Evolutionary conservation across 2,888 invertebrate species (phyloP).

Genomic region (Drosophila mercatorum): DNA sequence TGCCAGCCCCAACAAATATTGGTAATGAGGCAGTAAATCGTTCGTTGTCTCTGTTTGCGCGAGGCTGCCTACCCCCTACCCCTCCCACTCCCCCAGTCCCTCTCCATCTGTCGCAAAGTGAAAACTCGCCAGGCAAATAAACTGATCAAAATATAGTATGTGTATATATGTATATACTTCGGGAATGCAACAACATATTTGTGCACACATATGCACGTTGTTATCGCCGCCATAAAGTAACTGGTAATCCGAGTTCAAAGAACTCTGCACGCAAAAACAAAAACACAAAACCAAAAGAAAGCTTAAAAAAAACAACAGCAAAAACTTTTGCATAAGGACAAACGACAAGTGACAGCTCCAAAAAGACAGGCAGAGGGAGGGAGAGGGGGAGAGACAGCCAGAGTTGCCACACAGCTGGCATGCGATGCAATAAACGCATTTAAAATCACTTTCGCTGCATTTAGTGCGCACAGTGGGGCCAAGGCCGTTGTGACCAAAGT

Average conservation of each 20-base stretch:
- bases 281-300: constrained; percentile 40
- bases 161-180: constrained; percentile 4
- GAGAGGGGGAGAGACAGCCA: neutral
- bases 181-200: constrained; percentile 5
- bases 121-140: constrained; percentile 37
- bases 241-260: constrained; percentile 68
- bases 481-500: neutral
- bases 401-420: constrained; percentile 35
- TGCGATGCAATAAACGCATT: constrained; percentile 56
- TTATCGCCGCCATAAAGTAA: constrained; percentile 65
- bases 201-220: constrained; percentile 6
- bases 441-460: constrained; percentile 58
- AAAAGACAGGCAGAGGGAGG: neutral
- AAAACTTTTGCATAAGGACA: constrained; percentile 58
- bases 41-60: constrained; percentile 35
- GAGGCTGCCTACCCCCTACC: neutral
- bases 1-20: constrained; percentile 56
- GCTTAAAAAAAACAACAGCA: constrained; percentile 39
- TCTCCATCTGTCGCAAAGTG: constrained; percentile 31
- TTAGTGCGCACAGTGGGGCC: constrained; percentile 41
- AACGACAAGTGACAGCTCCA: constrained; percentile 50
- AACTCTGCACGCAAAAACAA: constrained; percentile 56
- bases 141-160: constrained; percentile 22
- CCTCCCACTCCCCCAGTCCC: neutral
- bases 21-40: constrained; percentile 65